Conservation (phyloP, 2,888 invertebrate genomes). For the Drosophila antonietae region DNA sequence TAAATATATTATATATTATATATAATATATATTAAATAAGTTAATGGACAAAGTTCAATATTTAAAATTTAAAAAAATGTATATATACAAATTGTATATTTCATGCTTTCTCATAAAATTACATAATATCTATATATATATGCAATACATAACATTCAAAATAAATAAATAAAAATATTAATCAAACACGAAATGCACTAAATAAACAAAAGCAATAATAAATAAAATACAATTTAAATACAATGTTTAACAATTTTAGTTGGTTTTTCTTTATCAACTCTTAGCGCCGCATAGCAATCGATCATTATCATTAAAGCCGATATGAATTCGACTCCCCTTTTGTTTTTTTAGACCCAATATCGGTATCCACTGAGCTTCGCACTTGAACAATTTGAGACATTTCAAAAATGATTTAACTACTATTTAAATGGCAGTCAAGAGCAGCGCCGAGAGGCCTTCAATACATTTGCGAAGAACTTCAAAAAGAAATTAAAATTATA, state of each 20-base stretch:
- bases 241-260: not conserved
- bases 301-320: constrained; percentile 7
- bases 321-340: not conserved
- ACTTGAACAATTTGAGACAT: constrained; percentile 32
- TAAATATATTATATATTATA: too few species aligned
- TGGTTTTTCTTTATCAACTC: not conserved
- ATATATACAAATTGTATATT: too few species aligned
- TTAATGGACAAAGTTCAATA: too few species aligned
- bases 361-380: constrained; percentile 16
- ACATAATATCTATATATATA: too few species aligned
- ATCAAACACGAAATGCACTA: not conserved
- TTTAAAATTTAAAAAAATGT: too few species aligned
- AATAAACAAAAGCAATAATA: not conserved
- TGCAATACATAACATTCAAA: too few species aligned
- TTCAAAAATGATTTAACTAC: constrained; percentile 54
- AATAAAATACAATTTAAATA: too few species aligned
- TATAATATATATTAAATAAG: too few species aligned
- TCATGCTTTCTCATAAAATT: not conserved
- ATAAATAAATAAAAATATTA: too few species aligned
- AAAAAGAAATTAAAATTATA: constrained; percentile 73
- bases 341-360: not conserved
- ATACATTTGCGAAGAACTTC: constrained; percentile 62
- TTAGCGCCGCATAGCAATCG: constrained; percentile 4
- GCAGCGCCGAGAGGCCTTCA: constrained; percentile 49
- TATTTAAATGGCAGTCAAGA: constrained; percentile 44